Base-by-base conservation (phyloP, 2,797 vertebrate genomes). In the Danionella dracula region DNA sequence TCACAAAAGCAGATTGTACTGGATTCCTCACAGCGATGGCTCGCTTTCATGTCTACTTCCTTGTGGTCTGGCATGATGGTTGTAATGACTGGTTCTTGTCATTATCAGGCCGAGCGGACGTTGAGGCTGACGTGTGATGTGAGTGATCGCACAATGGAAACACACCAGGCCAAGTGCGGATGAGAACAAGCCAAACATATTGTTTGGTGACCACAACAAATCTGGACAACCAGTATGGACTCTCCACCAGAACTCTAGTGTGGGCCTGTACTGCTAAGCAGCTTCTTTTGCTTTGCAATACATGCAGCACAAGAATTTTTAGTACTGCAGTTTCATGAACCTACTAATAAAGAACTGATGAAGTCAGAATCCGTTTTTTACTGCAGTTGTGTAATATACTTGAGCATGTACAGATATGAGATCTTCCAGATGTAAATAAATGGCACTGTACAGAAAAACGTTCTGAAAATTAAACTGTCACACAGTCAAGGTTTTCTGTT, bases 101-200 rank as follows among this genome's bases (percentile, higher is more conserved):
- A 88, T 91, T 88, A 86, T 88, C 87, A 91, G 90, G 89, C 87
- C 88, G 88, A 86, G 87, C 82, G 87, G 90, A 90, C 87, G 88
- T 88, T 89, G 89, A 90, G 87, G 89, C 87, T 82, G 86, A 81
- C 83, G 83, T 88, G 83, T 90, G 87, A 90, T 8, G 8, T 11
- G 32, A 35, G 73, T 79, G 85, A 79, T 79, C 82, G 79, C 74
- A 80, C 78, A 83, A 58, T 64, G 80, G 83, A 82, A 81, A 55
- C 78, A 48, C 23, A 27, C 23, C 23, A 59, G 63, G 15, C 15
- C 79, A 78, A 75, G 81, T 86, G 80, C 76, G 64, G 87, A 86
- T 80, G 85, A 27, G 6, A 87, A 77, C 70, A 55, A 46, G 49
- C 19, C 79, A 83, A 83, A 71, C 5, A 49, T 44, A 59, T 54